Evolutionary conservation across 2,888 invertebrate species (phyloP).

Genomic region (Sepiola atlantica): DNA sequence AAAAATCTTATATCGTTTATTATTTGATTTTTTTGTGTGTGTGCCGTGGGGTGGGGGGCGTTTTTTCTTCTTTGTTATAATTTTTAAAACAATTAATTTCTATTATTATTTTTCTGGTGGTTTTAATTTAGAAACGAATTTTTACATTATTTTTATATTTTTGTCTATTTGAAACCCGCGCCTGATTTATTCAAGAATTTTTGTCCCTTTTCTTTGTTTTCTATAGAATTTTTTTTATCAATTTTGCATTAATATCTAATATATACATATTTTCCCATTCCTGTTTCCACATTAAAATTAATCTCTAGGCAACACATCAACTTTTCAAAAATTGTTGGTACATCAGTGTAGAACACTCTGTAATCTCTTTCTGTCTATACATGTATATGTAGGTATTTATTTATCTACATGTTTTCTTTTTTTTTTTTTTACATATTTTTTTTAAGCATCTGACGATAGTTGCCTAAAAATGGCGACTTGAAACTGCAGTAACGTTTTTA

Average conservation of each 20-base stretch:
- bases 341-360: neutral
- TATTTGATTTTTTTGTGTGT: too few relatives aligned
- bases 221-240: neutral
- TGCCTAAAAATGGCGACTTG: neutral
- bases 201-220: neutral
- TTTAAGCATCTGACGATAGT: neutral
- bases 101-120: neutral
- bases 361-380: neutral
- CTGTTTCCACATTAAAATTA: neutral
- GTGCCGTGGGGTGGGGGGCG: too few relatives aligned
- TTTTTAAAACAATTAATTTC: neutral
- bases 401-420: neutral
- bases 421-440: neutral
- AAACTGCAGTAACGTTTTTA: neutral
- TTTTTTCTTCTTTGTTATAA: too few relatives aligned
- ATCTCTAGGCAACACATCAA: neutral
- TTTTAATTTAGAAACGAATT: neutral
- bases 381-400: neutral
- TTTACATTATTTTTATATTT: neutral
- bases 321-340: neutral
- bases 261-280: neutral
- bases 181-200: neutral
- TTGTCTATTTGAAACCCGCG: neutral
- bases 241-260: neutral
- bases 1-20: neutral